These are phyloP conservation scores for Acinonyx jubatus DNA, from an alignment of 2,113 vertebrate genomes.

Conservation along the genomic window DNA sequence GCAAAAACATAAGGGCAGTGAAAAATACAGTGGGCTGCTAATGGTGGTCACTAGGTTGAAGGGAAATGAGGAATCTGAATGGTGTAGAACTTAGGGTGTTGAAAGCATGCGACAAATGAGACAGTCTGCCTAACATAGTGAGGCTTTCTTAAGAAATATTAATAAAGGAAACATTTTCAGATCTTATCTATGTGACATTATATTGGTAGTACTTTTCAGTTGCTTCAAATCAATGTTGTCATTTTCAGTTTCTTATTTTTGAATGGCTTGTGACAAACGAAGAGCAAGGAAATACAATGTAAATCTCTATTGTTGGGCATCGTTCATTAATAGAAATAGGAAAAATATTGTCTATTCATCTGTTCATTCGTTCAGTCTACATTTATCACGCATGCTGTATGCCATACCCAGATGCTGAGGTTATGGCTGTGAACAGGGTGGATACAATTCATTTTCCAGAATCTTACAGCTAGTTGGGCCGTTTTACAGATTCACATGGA, in stretches of 20 bases:
- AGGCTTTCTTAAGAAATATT: conserved; percentile 8
- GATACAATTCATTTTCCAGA: not conserved
- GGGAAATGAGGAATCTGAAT: conserved; percentile 27
- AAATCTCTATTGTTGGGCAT: not conserved
- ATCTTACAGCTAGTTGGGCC: not conserved
- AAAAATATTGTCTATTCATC: not conserved
- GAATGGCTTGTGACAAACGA: not conserved
- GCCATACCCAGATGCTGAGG: not conserved
- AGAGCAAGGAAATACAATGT: conserved; percentile 23
- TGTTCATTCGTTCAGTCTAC: not conserved
- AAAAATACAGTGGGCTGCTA: not conserved
- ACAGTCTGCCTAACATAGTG: not conserved
- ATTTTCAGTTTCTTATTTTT: conserved; percentile 42
- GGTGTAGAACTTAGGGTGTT: not conserved
- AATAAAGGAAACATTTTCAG: conserved; percentile 13
- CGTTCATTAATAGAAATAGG: not conserved
- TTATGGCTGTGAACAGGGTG: not conserved
- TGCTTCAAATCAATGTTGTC: not conserved
- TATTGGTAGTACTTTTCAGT: not conserved
- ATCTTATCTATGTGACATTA: not conserved
- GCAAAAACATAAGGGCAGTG: conserved; percentile 41
- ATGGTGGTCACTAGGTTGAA: conserved; percentile 4
- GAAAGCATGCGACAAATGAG: conserved; percentile 39
- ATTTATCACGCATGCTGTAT: not conserved
- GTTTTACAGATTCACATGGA: conserved; percentile 20